A percentile compares a stretch with the other conserved stretches of the same genome.
phyloP scores from a whole-genome alignment of 2,113 vertebrate genomes.

The Lophius piscatorius region DNA sequence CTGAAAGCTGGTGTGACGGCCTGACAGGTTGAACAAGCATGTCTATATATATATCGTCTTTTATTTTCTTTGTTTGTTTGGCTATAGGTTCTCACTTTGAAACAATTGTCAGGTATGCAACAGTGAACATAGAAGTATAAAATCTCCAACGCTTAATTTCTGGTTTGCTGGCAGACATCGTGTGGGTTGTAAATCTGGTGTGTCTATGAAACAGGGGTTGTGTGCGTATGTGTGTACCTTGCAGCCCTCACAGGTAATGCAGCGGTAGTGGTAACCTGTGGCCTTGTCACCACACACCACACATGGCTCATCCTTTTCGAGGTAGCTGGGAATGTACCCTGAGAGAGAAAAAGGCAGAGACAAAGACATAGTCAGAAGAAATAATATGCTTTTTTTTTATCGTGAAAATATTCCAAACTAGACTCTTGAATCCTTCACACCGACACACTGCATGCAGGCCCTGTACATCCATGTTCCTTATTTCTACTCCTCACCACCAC shows the following conservation, averaged over 20 bases:
- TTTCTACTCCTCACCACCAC: too few species aligned
- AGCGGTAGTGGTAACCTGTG: constrained; percentile 98
- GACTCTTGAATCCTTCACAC: neutral
- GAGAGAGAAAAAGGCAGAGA: neutral
- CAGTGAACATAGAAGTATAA: too few species aligned
- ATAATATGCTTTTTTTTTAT: neutral
- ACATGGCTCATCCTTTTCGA: constrained; percentile 99
- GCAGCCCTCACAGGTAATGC: constrained; percentile 98
- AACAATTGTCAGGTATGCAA: too few species aligned
- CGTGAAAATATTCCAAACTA: too few species aligned
- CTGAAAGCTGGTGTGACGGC: constrained; percentile 1
- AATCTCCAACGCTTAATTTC: too few species aligned
- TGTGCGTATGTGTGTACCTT: constrained; percentile 81
- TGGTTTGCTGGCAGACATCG: too few species aligned
- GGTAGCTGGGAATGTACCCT: constrained; percentile 99
- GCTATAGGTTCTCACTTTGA: neutral
- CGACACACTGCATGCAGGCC: too few species aligned
- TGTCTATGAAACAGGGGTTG: too few species aligned
- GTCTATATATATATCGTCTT: neutral
- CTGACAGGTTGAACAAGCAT: constrained; percentile 7
- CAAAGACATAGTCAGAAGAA: neutral
- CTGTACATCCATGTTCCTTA: too few species aligned
- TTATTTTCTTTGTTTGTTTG: neutral
- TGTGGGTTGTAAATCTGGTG: too few species aligned
- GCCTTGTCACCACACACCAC: constrained; percentile 98